A percentile compares a stretch with the other conserved stretches of the same genome.
Evolutionary conservation across 2,113 vertebrate genomes (phyloP).

Genomic region (Melanostigma gelatinosum): DNA sequence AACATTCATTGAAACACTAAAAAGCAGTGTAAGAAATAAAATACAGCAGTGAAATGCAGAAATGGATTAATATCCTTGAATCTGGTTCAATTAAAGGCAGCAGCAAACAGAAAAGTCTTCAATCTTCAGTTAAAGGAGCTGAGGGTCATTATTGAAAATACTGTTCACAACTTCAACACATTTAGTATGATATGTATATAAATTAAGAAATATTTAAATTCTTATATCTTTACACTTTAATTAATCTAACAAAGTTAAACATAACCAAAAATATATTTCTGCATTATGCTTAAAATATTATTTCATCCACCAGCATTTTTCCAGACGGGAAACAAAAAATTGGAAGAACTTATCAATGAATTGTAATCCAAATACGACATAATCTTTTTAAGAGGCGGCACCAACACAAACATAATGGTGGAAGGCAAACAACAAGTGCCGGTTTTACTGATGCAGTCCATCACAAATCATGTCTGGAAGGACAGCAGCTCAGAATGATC

Average conservation of each 20-base stretch:
- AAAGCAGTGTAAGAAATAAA: no score
- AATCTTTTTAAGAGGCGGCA: neutral
- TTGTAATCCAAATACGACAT: neutral
- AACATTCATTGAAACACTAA: no score
- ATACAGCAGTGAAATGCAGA: no score
- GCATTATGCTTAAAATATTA: neutral
- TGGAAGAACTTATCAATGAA: neutral
- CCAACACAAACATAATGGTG: neutral
- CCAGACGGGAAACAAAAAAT: neutral
- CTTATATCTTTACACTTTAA: neutral
- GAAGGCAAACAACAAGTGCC: neutral
- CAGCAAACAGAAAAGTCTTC: no score
- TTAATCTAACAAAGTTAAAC: neutral
- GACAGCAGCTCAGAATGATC: conserved; percentile 2
- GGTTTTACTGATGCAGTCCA: neutral
- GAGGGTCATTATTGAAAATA: no score
- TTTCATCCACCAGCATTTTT: neutral
- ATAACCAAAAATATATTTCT: neutral
- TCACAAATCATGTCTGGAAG: neutral
- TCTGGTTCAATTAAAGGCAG: no score
- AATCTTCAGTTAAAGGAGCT: no score
- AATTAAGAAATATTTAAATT: neutral
- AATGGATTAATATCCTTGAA: no score
- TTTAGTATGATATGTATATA: no score
- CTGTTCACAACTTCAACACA: no score